phyloP scores from a whole-genome alignment of 2,113 vertebrate species.

The Setophaga petechia region DNA sequence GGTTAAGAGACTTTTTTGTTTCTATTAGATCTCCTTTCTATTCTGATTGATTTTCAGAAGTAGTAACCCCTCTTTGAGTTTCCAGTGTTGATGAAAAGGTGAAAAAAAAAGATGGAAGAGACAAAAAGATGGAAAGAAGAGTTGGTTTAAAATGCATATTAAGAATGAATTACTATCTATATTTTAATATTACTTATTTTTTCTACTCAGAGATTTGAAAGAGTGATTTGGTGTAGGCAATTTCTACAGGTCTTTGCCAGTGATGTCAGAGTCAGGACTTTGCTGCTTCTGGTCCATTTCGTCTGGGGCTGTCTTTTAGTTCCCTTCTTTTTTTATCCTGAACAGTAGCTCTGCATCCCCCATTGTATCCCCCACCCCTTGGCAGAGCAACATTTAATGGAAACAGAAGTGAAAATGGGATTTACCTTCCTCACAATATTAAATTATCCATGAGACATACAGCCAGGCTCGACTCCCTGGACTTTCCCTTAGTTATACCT shows the following conservation, averaged over 20 bases:
- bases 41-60: slow-evolving; percentile 11
- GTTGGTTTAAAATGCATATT: background rate
- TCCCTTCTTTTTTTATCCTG: background rate
- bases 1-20: background rate
- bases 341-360: background rate
- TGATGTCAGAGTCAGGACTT: background rate
- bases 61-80: background rate
- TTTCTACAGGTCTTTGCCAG: background rate
- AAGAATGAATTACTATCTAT: background rate
- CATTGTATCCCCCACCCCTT: background rate
- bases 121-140: background rate
- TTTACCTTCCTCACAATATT: background rate
- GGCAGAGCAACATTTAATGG: background rate
- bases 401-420: background rate
- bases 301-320: background rate
- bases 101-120: background rate
- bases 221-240: background rate
- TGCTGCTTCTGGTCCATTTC: background rate
- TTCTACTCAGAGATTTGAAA: background rate
- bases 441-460: background rate
- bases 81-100: background rate
- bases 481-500: background rate
- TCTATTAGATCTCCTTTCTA: background rate
- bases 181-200: background rate
- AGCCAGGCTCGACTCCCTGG: background rate